Conservation (phyloP, 2,888 invertebrate genomes). For the Serripes groenlandicus region DNA sequence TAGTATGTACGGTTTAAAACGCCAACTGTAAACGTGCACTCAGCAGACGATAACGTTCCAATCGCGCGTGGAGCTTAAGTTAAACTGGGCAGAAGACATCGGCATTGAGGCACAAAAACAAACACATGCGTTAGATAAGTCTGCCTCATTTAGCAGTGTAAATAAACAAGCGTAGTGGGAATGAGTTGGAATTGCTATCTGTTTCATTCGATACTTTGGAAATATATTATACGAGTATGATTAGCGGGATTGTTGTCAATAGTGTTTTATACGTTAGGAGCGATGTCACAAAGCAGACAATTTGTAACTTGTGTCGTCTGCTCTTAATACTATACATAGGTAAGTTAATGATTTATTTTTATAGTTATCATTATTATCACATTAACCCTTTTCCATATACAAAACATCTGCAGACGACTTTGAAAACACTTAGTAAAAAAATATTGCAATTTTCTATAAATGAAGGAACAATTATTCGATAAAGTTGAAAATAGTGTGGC, state of each 20-base stretch:
- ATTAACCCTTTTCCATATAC: not conserved
- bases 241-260: constrained; percentile 28
- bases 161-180: constrained; percentile 33
- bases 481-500: not conserved
- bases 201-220: constrained; percentile 11
- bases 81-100: constrained; percentile 55
- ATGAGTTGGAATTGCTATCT: constrained; percentile 19
- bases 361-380: constrained; percentile 5
- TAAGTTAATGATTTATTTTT: constrained; percentile 31
- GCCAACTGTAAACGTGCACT: not conserved
- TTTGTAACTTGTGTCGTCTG: constrained; percentile 42
- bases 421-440: not conserved
- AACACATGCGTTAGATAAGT: constrained; percentile 6
- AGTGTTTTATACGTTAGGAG: constrained; percentile 22
- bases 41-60: constrained; percentile 43
- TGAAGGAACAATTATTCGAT: not conserved
- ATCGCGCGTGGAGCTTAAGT: constrained; percentile 47
- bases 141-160: constrained; percentile 38
- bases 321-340: constrained; percentile 48
- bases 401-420: not conserved
- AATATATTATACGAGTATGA: constrained; percentile 30
- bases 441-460: too few relatives aligned
- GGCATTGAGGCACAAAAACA: constrained; percentile 8
- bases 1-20: constrained; percentile 9
- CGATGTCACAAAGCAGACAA: constrained; percentile 29